These are phyloP conservation scores for Microtus pennsylvanicus DNA, from an alignment of 2,113 vertebrate genomes.

Conservation along the genomic window DNA sequence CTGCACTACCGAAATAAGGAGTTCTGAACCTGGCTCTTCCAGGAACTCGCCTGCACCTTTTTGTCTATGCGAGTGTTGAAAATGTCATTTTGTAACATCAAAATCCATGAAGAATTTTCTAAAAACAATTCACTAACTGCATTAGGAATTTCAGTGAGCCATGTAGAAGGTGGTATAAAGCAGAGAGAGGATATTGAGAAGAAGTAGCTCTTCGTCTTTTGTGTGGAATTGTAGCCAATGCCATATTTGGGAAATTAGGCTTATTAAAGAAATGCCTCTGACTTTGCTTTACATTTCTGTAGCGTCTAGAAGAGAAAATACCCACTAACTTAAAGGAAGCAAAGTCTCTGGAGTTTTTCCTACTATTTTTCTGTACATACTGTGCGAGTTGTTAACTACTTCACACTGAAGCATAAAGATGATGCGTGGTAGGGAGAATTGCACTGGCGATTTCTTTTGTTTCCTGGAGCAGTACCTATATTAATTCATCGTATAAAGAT, in stretches of 20 bases:
- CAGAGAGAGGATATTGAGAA: constrained; percentile 60
- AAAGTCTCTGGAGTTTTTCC: constrained; percentile 64
- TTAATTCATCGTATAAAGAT: constrained; percentile 91
- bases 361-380: constrained; percentile 75
- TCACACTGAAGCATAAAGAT: constrained; percentile 83
- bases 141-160: constrained; percentile 79
- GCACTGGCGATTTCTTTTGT: constrained; percentile 88
- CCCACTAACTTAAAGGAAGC: constrained; percentile 67
- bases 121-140: constrained; percentile 77
- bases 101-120: constrained; percentile 77
- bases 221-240: constrained; percentile 60
- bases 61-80: constrained; percentile 76
- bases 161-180: constrained; percentile 63
- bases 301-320: constrained; percentile 70
- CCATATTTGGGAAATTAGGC: constrained; percentile 70
- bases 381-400: constrained; percentile 78
- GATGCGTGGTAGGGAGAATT: constrained; percentile 73
- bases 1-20: constrained; percentile 86
- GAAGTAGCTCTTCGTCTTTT: constrained; percentile 78
- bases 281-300: constrained; percentile 77
- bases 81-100: constrained; percentile 79
- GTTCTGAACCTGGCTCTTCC: constrained; percentile 86
- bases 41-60: constrained; percentile 83
- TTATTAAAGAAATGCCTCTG: constrained; percentile 72
- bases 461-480: constrained; percentile 89